Percentiles rank a stretch among this genome's conserved stretches.
Evolutionary conservation across 2,888 invertebrate species (phyloP).

Genomic region (Chorisops tibialis): DNA sequence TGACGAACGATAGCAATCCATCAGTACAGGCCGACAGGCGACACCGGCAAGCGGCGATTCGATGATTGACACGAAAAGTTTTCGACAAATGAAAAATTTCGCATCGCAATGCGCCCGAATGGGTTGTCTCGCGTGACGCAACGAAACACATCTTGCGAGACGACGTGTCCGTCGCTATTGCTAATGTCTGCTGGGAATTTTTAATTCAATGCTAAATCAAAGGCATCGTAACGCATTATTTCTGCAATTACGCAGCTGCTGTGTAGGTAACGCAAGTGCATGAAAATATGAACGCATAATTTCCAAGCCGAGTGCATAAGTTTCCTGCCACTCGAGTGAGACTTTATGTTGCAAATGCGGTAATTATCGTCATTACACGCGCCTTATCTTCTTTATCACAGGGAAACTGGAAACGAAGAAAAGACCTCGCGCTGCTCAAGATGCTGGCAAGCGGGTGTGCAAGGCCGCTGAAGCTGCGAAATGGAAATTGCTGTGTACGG

Average conservation of each 20-base stretch:
- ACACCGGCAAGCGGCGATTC: too few relatives aligned
- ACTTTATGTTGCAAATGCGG: slow-evolving; percentile 19
- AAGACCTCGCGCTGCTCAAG: not conserved
- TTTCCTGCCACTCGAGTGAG: not conserved
- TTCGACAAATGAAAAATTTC: too few relatives aligned
- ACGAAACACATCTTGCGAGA: too few relatives aligned
- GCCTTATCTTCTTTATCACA: slow-evolving; percentile 24
- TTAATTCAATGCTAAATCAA: not conserved
- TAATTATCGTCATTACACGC: slow-evolving; percentile 32
- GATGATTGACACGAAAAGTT: too few relatives aligned
- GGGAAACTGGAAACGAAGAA: slow-evolving; percentile 27
- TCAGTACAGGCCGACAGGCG: too few relatives aligned
- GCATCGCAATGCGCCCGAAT: too few relatives aligned
- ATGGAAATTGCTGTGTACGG: slow-evolving; percentile 26
- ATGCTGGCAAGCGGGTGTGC: not conserved
- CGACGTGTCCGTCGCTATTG: too few relatives aligned
- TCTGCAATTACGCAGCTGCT: not conserved
- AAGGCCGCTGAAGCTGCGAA: slow-evolving; percentile 1
- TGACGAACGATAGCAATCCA: too few relatives aligned
- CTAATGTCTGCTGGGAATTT: not conserved
- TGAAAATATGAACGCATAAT: not conserved
- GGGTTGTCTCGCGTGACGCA: too few relatives aligned
- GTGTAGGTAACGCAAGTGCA: not conserved
- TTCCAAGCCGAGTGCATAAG: not conserved
- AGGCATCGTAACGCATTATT: not conserved